Conservation (phyloP, 2,888 invertebrate genomes). For the Dryobotodes eremita region DNA sequence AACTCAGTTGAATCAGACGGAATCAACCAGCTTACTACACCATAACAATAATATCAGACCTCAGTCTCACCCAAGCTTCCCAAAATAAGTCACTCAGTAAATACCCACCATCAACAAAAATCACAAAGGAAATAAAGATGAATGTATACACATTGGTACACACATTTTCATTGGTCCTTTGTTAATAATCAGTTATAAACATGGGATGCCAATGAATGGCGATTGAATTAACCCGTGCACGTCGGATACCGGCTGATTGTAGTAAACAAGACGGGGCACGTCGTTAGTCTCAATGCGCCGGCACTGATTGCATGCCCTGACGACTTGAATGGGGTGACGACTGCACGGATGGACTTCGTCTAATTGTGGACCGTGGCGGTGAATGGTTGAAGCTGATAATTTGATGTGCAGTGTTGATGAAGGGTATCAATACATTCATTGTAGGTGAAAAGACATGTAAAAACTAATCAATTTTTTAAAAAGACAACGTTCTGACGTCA, state of each 20-base stretch:
- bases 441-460: too few species aligned
- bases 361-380: slow-evolving; percentile 20
- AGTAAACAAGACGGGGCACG: slow-evolving; percentile 59
- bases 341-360: slow-evolving; percentile 27
- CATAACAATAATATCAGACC: not conserved
- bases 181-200: slow-evolving; percentile 61
- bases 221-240: slow-evolving; percentile 55
- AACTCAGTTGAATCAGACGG: not conserved
- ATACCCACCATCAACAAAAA: not conserved
- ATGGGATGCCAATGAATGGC: slow-evolving; percentile 46
- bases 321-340: slow-evolving; percentile 50
- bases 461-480: not conserved
- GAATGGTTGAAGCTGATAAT: slow-evolving; percentile 14
- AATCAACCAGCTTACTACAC: not conserved
- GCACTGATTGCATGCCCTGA: slow-evolving; percentile 55
- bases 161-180: too few species aligned
- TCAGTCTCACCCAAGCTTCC: not conserved
- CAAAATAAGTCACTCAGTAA: not conserved
- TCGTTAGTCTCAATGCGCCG: slow-evolving; percentile 58
- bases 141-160: too few species aligned
- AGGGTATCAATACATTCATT: not conserved
- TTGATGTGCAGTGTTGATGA: slow-evolving; percentile 28
- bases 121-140: slow-evolving; percentile 11
- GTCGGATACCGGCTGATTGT: slow-evolving; percentile 51
- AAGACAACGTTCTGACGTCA: not conserved